These are phyloP conservation scores for Luperina nickerlii DNA, from an alignment of 2,888 invertebrate genomes.

Conservation along the genomic window DNA sequence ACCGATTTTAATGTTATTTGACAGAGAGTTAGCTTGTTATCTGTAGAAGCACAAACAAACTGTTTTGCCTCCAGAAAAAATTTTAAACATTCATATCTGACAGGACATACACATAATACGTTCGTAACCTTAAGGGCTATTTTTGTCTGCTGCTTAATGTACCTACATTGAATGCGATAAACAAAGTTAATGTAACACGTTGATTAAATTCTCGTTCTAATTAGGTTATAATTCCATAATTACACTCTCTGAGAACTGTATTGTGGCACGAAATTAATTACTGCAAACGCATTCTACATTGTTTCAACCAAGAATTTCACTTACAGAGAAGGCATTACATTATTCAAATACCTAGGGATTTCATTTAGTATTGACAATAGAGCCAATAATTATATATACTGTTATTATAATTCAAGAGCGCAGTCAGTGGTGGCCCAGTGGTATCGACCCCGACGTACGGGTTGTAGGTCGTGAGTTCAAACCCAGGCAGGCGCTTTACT, in stretches of 20 bases:
- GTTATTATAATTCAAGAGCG: neutral
- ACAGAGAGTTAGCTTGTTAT: neutral
- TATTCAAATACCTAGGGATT: conserved; percentile 12
- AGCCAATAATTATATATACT: neutral
- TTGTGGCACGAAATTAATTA: conserved; percentile 50
- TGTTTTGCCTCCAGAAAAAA: neutral
- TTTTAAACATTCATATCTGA: neutral
- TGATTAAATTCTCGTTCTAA: conserved; percentile 27
- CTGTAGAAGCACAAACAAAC: neutral
- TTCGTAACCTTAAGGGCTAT: neutral
- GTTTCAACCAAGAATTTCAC: conserved; percentile 38
- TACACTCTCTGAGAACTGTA: conserved; percentile 29
- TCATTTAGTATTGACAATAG: neutral
- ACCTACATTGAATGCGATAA: neutral
- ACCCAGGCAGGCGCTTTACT: no score
- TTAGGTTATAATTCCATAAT: conserved; percentile 40
- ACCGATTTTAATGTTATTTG: neutral
- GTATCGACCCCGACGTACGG: neutral
- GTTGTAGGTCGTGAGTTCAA: neutral
- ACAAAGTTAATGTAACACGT: conserved; percentile 23
- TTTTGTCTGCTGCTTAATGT: neutral
- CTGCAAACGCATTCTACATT: conserved; percentile 53
- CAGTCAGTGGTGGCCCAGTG: neutral
- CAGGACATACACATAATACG: neutral
- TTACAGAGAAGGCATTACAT: conserved; percentile 22